These are phyloP conservation scores for Aurelia coerulea DNA, from an alignment of 30 jellyfish, hydroid and myxozoan genomes.

Conservation along the genomic window DNA sequence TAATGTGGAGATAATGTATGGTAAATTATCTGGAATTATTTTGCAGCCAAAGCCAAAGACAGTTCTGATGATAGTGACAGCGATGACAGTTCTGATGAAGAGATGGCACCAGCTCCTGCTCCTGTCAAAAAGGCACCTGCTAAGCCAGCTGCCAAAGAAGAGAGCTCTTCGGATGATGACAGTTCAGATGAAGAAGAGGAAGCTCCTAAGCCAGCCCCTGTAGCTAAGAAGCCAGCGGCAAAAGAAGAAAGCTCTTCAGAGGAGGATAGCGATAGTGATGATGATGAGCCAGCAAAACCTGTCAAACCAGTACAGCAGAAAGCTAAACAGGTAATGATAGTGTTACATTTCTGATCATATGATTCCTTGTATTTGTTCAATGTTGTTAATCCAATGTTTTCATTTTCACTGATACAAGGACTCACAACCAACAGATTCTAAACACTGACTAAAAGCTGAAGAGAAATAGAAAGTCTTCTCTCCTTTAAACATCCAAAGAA, in stretches of 20 bases:
- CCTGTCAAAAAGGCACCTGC: neutral
- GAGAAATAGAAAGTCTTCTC: too few relatives aligned
- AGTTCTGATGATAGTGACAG: too few relatives aligned
- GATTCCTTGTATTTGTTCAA: too few relatives aligned
- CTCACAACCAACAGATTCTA: too few relatives aligned
- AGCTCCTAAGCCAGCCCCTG: neutral
- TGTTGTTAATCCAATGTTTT: too few relatives aligned
- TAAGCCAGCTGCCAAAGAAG: constrained; percentile 44
- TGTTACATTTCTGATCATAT: too few relatives aligned
- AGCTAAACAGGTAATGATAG: neutral
- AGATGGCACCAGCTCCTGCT: constrained; percentile 4
- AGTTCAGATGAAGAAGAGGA: constrained; percentile 60
- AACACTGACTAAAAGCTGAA: too few relatives aligned
- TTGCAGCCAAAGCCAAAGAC: neutral
- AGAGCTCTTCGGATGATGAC: constrained; percentile 46
- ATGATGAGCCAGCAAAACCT: constrained; percentile 47
- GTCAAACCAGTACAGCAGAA: constrained; percentile 25
- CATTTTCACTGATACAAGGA: too few relatives aligned
- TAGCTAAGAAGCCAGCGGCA: constrained; percentile 9
- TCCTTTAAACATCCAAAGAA: too few relatives aligned
- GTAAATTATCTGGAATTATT: neutral
- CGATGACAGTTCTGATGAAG: constrained; percentile 35
- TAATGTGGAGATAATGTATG: neutral
- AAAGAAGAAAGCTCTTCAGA: constrained; percentile 35
- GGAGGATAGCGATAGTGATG: constrained; percentile 70